These are phyloP conservation scores for Gryllus bimaculatus DNA, from an alignment of 1,140 invertebrate genomes.

Conservation along the genomic window DNA sequence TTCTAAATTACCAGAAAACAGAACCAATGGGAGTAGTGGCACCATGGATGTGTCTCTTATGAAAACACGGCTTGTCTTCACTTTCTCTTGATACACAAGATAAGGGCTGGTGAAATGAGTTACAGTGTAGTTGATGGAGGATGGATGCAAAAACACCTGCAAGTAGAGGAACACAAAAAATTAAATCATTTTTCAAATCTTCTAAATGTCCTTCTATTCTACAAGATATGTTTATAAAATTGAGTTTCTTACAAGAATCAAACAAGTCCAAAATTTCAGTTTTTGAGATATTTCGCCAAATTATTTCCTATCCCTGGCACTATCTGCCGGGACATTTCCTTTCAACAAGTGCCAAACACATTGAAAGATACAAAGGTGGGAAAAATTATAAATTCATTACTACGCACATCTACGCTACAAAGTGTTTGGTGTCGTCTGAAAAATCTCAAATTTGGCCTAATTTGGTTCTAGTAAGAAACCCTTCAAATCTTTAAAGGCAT, in stretches of 20 bases:
- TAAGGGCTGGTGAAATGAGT: slow-evolving; percentile 62
- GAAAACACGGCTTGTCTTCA: slow-evolving; percentile 69
- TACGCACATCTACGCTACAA: too few relatives aligned
- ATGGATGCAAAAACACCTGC: slow-evolving; percentile 60
- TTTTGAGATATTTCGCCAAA: not conserved
- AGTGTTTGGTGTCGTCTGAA: too few relatives aligned
- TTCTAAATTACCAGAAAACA: slow-evolving; percentile 49
- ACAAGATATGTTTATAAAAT: not conserved
- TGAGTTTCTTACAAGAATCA: not conserved
- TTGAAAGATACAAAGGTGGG: too few relatives aligned
- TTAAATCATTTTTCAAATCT: not conserved
- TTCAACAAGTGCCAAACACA: too few relatives aligned
- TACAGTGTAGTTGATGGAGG: slow-evolving; percentile 60
- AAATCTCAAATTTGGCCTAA: too few relatives aligned
- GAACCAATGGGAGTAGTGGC: slow-evolving; percentile 62
- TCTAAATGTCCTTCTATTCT: not conserved
- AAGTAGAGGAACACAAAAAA: too few relatives aligned
- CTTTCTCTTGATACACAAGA: slow-evolving; percentile 73
- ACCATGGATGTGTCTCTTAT: slow-evolving; percentile 74
- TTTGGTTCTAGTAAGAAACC: too few relatives aligned
- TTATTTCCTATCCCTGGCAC: not conserved
- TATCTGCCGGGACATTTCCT: not conserved
- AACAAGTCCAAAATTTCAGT: not conserved
- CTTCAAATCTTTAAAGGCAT: too few relatives aligned
- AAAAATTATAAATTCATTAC: too few relatives aligned